phyloP scores from a whole-genome alignment of 2,113 vertebrate species.

The Rallus limicola region DNA sequence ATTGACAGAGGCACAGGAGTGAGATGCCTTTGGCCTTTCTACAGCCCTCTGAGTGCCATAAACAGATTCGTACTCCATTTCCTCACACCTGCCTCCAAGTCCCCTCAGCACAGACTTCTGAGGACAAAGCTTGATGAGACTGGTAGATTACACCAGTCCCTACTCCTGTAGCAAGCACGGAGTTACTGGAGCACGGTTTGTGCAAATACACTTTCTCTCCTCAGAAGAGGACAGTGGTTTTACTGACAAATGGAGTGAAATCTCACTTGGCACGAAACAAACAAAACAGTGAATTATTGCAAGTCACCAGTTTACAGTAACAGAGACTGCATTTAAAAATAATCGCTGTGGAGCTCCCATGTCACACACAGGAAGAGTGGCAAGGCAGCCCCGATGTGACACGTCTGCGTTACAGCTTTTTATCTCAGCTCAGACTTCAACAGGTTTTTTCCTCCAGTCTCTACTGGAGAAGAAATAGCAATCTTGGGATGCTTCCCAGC shows the following conservation, averaged over 20 bases:
- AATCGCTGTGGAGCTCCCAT: slow-evolving; percentile 69
- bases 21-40: neutral
- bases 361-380: slow-evolving; percentile 58
- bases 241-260: slow-evolving; percentile 72
- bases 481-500: neutral
- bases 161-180: slow-evolving; percentile 3
- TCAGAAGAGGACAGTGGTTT: slow-evolving; percentile 55
- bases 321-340: slow-evolving; percentile 59
- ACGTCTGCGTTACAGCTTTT: slow-evolving; percentile 66
- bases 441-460: neutral
- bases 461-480: neutral
- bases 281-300: slow-evolving; percentile 70
- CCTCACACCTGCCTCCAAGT: neutral
- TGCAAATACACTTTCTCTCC: neutral
- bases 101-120: neutral
- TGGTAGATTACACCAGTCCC: neutral
- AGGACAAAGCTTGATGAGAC: neutral
- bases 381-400: slow-evolving; percentile 58
- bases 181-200: neutral
- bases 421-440: slow-evolving; percentile 60
- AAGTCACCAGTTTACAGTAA: slow-evolving; percentile 41
- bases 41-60: neutral
- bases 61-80: neutral
- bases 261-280: slow-evolving; percentile 59
- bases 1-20: neutral